A percentile compares a stretch with the other conserved stretches of the same genome.
Evolutionary conservation across 2,888 invertebrate species (phyloP).

Genomic region (Platynereis dumerilii): DNA sequence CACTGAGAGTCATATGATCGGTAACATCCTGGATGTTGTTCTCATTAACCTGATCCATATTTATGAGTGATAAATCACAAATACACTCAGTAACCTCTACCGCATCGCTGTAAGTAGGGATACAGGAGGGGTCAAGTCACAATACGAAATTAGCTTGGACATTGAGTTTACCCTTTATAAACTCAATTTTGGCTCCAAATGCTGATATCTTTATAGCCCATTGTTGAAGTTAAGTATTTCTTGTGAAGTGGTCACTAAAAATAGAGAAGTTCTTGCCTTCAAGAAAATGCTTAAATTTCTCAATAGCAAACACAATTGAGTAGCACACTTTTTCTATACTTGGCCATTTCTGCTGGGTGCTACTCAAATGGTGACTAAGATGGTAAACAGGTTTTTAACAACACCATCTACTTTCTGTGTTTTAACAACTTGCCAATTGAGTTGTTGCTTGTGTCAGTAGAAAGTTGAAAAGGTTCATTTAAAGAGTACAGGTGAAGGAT

Average conservation of each 20-base stretch:
- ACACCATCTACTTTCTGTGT: not conserved
- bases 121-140: not conserved
- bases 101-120: too few relatives aligned
- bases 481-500: too few relatives aligned
- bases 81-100: too few relatives aligned
- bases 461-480: not conserved
- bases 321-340: not conserved
- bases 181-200: not conserved
- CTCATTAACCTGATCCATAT: too few relatives aligned
- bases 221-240: not conserved
- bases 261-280: not conserved
- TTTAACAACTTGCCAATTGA: not conserved
- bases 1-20: too few relatives aligned
- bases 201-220: slow-evolving; percentile 2
- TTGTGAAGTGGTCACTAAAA: not conserved
- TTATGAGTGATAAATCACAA: too few relatives aligned
- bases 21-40: not conserved
- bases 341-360: not conserved
- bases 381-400: not conserved
- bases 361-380: not conserved
- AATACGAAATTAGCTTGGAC: not conserved
- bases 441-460: not conserved
- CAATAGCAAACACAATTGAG: not conserved
- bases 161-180: not conserved
- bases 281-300: not conserved